phyloP scores from a whole-genome alignment of 53 echinoderm and acorn worm genomes.

The Actinopyga echinites region DNA sequence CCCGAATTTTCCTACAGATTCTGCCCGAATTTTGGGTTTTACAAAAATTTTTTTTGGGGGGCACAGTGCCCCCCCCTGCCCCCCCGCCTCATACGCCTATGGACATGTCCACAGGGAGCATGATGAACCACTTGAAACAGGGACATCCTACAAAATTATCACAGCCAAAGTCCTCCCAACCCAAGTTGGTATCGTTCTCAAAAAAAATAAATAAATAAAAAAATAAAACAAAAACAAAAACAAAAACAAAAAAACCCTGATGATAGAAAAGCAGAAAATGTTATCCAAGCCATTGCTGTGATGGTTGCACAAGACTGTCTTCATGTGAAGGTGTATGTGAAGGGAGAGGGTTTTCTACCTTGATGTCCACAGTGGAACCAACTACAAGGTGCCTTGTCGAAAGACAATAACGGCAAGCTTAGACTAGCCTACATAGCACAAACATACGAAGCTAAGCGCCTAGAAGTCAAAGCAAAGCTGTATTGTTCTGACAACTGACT shows the following conservation, averaged over 20 bases:
- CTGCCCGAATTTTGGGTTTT: too few relatives aligned
- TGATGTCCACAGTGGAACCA: slow-evolving; percentile 41
- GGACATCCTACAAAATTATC: too few relatives aligned
- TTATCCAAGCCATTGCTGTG: background rate
- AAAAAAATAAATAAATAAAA: background rate
- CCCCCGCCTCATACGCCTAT: too few relatives aligned
- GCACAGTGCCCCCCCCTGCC: too few relatives aligned
- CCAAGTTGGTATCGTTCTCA: background rate
- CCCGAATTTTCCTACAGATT: too few relatives aligned
- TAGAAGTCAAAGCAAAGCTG: slow-evolving; percentile 2
- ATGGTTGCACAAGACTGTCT: slow-evolving; percentile 48
- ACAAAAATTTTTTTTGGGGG: too few relatives aligned
- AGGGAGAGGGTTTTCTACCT: background rate
- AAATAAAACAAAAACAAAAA: background rate
- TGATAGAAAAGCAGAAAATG: slow-evolving; percentile 16
- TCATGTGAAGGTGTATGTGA: slow-evolving; percentile 36
- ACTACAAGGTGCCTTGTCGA: slow-evolving; percentile 34
- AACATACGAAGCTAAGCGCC: slow-evolving; percentile 23
- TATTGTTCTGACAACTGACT: slow-evolving; percentile 48
- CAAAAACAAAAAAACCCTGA: background rate
- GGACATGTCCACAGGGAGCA: too few relatives aligned
- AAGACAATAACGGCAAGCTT: slow-evolving; percentile 28
- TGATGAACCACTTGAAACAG: too few relatives aligned
- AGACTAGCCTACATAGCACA: background rate
- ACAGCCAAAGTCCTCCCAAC: too few relatives aligned